Percentiles rank a stretch among this genome's conserved stretches.
phyloP scores from a whole-genome alignment of 2,888 invertebrate genomes.

The Amblyteles armatorius region DNA sequence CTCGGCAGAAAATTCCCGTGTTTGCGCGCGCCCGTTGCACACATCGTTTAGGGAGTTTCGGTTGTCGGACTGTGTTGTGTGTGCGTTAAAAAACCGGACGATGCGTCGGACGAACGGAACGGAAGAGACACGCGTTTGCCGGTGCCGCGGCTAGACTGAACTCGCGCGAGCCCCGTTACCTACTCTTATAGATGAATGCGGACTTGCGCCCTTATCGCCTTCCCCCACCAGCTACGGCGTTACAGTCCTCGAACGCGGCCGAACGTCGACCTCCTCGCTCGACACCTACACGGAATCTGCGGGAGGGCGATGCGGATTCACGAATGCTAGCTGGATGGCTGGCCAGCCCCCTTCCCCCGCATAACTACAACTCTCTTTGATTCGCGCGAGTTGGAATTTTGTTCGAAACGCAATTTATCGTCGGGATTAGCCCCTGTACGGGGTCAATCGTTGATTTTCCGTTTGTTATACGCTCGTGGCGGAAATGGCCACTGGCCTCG shows the following conservation, averaged over 20 bases:
- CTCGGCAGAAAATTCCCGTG: not conserved
- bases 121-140: constrained; percentile 59
- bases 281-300: constrained; percentile 17
- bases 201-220: constrained; percentile 67
- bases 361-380: not conserved
- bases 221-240: constrained; percentile 49
- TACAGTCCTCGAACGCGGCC: not conserved
- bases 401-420: not conserved
- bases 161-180: constrained; percentile 69
- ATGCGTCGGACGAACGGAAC: constrained; percentile 19
- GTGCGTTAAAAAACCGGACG: constrained; percentile 58
- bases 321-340: not conserved
- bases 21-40: not conserved
- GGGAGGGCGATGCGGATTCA: not conserved
- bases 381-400: constrained; percentile 1
- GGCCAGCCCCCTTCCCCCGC: too few relatives aligned
- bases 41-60: not conserved
- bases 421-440: not conserved
- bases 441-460: not conserved
- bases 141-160: constrained; percentile 78
- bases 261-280: constrained; percentile 1
- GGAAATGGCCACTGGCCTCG: not conserved
- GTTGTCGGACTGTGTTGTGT: constrained; percentile 52
- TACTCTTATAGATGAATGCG: constrained; percentile 64
- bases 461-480: not conserved